Base-by-base conservation (phyloP, 2,888 invertebrate species). In the Hyles lineata region DNA sequence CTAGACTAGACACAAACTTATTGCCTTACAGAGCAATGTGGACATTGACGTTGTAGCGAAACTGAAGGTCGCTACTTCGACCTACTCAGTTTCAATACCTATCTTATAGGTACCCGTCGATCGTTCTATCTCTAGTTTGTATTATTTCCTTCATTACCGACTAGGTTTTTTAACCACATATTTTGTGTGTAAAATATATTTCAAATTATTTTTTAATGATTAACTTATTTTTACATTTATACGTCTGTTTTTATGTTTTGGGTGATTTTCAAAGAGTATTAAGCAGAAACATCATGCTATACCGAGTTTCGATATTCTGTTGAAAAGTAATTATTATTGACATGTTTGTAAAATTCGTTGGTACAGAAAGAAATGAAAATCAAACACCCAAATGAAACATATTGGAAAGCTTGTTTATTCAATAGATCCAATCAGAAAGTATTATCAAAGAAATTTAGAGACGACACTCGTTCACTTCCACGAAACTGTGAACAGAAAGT, bases 401-500 rank as follows among this genome's bases (percentile, higher is more conserved):
- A 43, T 43, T 43, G 43, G 15, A 43, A 43, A 43, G 43, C 43
- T 11, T 15, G 43, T 43, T 43, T 43, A 43, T 43, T 15, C 3
- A 55, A 21, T 15, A 43, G 21, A 52, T 81, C 78, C 79, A 80
- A 78, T 83, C 80, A 72, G 74, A 77, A 52, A 74, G 76, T 76
- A 84, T 82, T 83, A 84, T 82, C 82, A 70, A 76, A 73, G 72
- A 72, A 80, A 82, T 73, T 79, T 80, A 76, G 79, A 74, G 72
- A 79, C 80, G 80, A 82, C 80, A 78, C 76, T 79, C 77, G 76
- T 79, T 78, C 78, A 78, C 78, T 81, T 73, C 78, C 75, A 76
- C 74, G 77, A 76, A 75, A 81, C 76, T 79, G 74, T 75, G 80
- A 77, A 77, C 77, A 73, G 76, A 82, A 85, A 87, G 79, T 84